These are phyloP conservation scores for Oreochromis niloticus DNA, from an alignment of 2,113 vertebrate species.

Conservation along the genomic window DNA sequence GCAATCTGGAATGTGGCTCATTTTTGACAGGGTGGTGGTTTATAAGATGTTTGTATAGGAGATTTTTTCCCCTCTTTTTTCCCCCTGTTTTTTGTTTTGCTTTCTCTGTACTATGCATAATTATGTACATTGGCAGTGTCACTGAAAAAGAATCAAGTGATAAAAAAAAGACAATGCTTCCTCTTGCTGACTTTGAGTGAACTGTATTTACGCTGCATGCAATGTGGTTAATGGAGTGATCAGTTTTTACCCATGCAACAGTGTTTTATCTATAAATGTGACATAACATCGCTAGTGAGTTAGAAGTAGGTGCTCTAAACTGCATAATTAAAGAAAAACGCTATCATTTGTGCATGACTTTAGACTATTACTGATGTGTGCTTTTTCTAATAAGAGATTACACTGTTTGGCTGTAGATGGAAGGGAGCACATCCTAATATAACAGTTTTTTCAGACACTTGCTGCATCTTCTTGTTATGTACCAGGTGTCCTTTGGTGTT, in stretches of 20 bases:
- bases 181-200: background rate
- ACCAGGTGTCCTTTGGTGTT: background rate
- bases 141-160: background rate
- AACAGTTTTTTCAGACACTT: background rate
- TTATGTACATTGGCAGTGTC: conserved; percentile 34
- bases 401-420: background rate
- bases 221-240: background rate
- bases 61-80: background rate
- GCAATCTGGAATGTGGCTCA: conserved; percentile 32
- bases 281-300: background rate
- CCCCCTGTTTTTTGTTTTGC: conserved; percentile 15
- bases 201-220: background rate
- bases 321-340: background rate
- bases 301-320: background rate
- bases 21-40: conserved; percentile 59
- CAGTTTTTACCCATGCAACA: background rate
- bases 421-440: background rate
- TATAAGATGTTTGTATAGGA: conserved; percentile 48
- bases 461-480: background rate
- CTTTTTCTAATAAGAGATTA: background rate
- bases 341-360: background rate
- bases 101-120: background rate
- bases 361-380: background rate
- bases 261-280: background rate
- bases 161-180: background rate